Percentiles rank a stretch among this genome's conserved stretches.
phyloP scores from a whole-genome alignment of 2,888 invertebrate genomes.

The Neoitamus cyanurus region DNA sequence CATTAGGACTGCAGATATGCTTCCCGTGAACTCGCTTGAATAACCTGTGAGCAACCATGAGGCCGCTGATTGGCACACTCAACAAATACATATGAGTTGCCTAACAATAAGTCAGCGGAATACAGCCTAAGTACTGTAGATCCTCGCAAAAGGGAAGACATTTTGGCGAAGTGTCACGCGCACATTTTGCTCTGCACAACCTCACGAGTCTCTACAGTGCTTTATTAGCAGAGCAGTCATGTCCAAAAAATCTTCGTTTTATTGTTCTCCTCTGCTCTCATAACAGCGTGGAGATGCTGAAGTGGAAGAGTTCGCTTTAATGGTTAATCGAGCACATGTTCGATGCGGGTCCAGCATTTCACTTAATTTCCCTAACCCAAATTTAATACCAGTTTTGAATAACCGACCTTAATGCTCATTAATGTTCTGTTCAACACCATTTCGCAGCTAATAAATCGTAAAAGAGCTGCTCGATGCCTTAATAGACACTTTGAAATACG shows the following conservation, averaged over 20 bases:
- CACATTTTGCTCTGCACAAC: neutral
- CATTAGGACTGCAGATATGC: neutral
- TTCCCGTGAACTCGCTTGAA: neutral
- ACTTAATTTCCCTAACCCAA: constrained; percentile 1
- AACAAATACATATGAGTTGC: neutral
- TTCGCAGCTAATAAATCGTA: constrained; percentile 1
- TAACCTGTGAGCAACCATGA: neutral
- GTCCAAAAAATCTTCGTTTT: neutral
- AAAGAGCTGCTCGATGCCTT: neutral
- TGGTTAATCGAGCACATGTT: neutral
- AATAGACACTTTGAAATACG: neutral
- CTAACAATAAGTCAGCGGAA: neutral
- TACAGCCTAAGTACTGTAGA: no score
- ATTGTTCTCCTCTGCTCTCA: neutral
- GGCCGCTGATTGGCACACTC: neutral
- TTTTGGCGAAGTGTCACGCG: neutral
- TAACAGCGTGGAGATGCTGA: neutral
- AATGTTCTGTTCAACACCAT: neutral
- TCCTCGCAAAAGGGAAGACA: neutral
- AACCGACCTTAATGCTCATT: constrained; percentile 5
- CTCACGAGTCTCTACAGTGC: neutral
- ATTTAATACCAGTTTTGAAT: constrained; percentile 5
- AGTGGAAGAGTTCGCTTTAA: neutral
- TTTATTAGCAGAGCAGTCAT: neutral
- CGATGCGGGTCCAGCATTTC: neutral